Conservation (phyloP, 2,888 invertebrate genomes). For the Drosophila tanythrix region DNA sequence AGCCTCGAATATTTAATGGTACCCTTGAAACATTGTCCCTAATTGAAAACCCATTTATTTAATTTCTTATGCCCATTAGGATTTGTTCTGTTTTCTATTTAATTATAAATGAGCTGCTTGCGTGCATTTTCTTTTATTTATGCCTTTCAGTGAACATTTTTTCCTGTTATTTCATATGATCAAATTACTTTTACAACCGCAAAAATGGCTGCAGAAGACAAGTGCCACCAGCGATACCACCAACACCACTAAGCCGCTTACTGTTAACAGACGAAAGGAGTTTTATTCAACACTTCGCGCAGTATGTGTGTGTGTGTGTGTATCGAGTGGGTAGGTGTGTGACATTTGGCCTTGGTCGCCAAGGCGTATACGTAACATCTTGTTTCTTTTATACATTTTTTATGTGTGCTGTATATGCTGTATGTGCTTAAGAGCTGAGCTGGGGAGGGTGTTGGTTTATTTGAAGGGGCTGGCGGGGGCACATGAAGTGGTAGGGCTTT, state of each 20-base stretch:
- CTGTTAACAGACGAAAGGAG: conserved; percentile 57
- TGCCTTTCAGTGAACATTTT: conserved; percentile 10
- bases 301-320: conserved; percentile 1
- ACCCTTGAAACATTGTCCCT: conserved; percentile 2
- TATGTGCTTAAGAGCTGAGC: not conserved
- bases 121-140: conserved; percentile 26
- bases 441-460: conserved; percentile 7
- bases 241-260: conserved; percentile 77
- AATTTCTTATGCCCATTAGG: conserved; percentile 60
- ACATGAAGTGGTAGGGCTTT: conserved; percentile 77
- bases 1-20: not conserved
- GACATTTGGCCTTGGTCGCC: conserved; percentile 71
- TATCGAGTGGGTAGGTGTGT: conserved; percentile 31
- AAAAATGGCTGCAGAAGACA: conserved; percentile 44
- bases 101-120: conserved; percentile 66
- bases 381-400: conserved; percentile 57
- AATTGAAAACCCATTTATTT: conserved; percentile 49
- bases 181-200: conserved; percentile 75
- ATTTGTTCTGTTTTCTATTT: conserved; percentile 52
- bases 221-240: conserved; percentile 42
- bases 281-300: conserved; percentile 22
- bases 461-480: conserved; percentile 10
- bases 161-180: conserved; percentile 62
- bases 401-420: conserved; percentile 24
- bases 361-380: conserved; percentile 68